Evolutionary conservation across 1,140 invertebrate species (phyloP).

Genomic region (Drosophila subpulchrella): DNA sequence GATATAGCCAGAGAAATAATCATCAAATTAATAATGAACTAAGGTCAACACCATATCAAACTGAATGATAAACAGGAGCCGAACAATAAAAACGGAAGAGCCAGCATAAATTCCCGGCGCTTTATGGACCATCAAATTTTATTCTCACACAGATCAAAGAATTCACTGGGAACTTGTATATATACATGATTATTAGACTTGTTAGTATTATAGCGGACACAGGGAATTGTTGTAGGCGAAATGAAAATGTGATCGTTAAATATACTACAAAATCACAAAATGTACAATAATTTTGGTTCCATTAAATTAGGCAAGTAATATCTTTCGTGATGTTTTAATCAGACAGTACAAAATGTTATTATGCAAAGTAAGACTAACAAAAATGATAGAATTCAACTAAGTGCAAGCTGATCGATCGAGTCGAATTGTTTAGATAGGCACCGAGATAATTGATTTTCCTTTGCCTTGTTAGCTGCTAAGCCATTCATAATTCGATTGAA

Average conservation of each 20-base stretch:
- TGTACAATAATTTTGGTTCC: not conserved
- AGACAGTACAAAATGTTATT: not conserved
- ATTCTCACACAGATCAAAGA: conserved; percentile 34
- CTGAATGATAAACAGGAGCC: conserved; percentile 36
- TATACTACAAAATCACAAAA: not conserved
- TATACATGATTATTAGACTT: conserved; percentile 12
- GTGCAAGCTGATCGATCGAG: conserved; percentile 23
- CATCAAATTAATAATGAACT: conserved; percentile 20
- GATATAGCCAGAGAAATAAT: conserved; percentile 6
- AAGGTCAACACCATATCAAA: conserved; percentile 23
- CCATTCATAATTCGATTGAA: conserved; percentile 44
- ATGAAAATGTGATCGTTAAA: not conserved
- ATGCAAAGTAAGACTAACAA: not conserved
- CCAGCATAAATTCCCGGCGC: conserved; percentile 19
- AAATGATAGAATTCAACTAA: too few relatives aligned
- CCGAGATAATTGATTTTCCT: conserved; percentile 45
- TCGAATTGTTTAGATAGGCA: conserved; percentile 29
- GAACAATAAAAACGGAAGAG: conserved; percentile 20
- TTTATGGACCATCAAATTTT: conserved; percentile 44
- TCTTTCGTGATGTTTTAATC: not conserved
- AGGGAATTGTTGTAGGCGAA: conserved; percentile 6
- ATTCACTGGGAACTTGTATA: conserved; percentile 2
- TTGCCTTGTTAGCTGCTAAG: conserved; percentile 44
- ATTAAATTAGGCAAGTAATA: not conserved
- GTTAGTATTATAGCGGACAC: conserved; percentile 1